These are phyloP conservation scores for Himalopsyche anomala DNA, from an alignment of 2,888 invertebrate species.

Conservation along the genomic window DNA sequence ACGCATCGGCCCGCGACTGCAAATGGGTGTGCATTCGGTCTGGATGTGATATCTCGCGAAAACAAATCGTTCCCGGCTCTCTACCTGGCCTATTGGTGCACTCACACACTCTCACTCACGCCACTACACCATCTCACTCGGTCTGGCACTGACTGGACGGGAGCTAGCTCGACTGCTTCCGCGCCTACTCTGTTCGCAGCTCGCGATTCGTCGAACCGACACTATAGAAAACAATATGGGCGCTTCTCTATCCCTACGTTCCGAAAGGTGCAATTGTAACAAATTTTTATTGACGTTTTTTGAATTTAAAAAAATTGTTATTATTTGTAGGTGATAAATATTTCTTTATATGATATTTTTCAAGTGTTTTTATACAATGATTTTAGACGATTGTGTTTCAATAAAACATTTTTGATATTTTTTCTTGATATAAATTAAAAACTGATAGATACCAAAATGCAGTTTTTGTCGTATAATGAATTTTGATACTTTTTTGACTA, in stretches of 20 bases:
- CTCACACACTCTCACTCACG: slow-evolving; percentile 59
- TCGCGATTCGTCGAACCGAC: slow-evolving; percentile 50
- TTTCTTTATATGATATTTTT: too few relatives aligned
- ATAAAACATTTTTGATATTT: too few relatives aligned
- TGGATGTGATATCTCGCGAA: slow-evolving; percentile 37
- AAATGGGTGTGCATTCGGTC: slow-evolving; percentile 42
- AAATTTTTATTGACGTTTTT: slow-evolving; percentile 33
- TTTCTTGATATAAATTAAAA: too few relatives aligned
- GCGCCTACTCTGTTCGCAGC: slow-evolving; percentile 55
- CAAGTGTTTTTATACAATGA: too few relatives aligned
- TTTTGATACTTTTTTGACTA: too few relatives aligned
- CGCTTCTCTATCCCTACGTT: slow-evolving; percentile 38
- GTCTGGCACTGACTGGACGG: slow-evolving; percentile 52
- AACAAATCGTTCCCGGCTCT: slow-evolving; percentile 40
- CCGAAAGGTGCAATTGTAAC: slow-evolving; percentile 29
- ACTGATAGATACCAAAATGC: too few relatives aligned
- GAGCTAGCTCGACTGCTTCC: slow-evolving; percentile 49
- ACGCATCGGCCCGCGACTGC: slow-evolving; percentile 40
- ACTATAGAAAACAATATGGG: slow-evolving; percentile 52
- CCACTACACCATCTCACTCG: slow-evolving; percentile 62
- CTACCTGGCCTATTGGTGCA: slow-evolving; percentile 51
- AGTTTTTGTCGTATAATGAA: too few relatives aligned
- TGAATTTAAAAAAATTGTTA: too few relatives aligned
- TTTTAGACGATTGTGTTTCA: too few relatives aligned
- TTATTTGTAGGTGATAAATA: too few relatives aligned